Evolutionary conservation across 2,888 invertebrate genomes (phyloP).

Genomic region (Antheraea yamamai): DNA sequence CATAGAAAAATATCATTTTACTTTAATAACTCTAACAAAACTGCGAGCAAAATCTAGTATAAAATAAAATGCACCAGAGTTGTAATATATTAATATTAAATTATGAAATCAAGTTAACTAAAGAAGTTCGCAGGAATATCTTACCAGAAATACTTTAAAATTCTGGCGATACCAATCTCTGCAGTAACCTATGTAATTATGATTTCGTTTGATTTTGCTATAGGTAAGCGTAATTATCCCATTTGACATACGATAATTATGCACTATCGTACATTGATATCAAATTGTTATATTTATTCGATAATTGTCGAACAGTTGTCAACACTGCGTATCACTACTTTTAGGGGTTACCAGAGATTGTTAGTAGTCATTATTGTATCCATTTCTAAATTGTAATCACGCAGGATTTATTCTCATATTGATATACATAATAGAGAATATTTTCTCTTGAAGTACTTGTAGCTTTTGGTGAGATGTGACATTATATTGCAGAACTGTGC

Average conservation of each 20-base stretch:
- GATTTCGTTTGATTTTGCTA: background rate
- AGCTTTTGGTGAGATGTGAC: background rate
- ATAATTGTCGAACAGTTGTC: background rate
- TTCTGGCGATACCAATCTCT: background rate
- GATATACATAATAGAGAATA: no score
- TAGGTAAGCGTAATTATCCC: background rate
- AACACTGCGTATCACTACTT: background rate
- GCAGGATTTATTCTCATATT: no score
- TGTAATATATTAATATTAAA: no score
- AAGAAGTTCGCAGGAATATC: no score
- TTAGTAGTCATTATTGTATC: background rate
- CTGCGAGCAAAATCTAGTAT: no score
- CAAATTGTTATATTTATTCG: slow-evolving; percentile 1
- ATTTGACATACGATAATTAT: background rate
- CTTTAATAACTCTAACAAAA: no score
- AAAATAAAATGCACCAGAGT: no score
- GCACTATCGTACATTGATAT: background rate
- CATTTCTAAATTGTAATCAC: background rate
- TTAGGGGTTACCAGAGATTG: background rate
- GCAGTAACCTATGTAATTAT: background rate
- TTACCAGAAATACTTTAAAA: background rate
- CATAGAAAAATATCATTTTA: no score
- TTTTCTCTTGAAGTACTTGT: no score
- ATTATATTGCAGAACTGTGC: background rate
- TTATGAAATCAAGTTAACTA: no score